These are phyloP conservation scores for Drosophila mayaguana DNA, from an alignment of 2,888 invertebrate genomes.

Conservation along the genomic window DNA sequence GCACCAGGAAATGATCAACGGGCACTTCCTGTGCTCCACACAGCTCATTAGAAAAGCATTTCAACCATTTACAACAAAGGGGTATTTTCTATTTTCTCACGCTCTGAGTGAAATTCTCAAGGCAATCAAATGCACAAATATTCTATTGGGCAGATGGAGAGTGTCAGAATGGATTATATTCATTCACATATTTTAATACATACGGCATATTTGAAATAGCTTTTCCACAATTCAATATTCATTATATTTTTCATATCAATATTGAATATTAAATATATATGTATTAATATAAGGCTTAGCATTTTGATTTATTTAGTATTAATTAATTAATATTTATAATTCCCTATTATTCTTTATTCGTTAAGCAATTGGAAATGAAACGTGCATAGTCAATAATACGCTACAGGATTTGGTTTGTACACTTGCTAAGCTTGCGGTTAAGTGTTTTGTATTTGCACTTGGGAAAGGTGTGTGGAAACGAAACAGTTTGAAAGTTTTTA, in stretches of 20 bases:
- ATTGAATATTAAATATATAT: neutral
- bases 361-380: too few species aligned
- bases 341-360: too few species aligned
- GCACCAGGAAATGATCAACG: constrained; percentile 41
- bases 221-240: neutral
- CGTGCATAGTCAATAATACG: too few species aligned
- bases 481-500: neutral
- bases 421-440: constrained; percentile 10
- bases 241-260: neutral
- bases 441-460: too few species aligned
- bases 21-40: constrained; percentile 36
- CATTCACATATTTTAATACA: neutral
- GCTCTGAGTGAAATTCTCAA: neutral
- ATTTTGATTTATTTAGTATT: neutral
- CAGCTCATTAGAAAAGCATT: constrained; percentile 12
- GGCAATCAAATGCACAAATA: neutral
- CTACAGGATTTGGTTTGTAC: constrained; percentile 10
- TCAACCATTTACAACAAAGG: neutral
- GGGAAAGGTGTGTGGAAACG: neutral
- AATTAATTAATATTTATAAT: neutral
- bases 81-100: constrained; percentile 5
- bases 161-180: neutral
- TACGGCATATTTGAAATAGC: neutral
- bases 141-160: too few species aligned
- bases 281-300: too few species aligned